Evolutionary conservation across 2,113 vertebrate species (phyloP), one percentile per base, ranked within the genome.

Genomic region (Cochlearius cochlearius): DNA sequence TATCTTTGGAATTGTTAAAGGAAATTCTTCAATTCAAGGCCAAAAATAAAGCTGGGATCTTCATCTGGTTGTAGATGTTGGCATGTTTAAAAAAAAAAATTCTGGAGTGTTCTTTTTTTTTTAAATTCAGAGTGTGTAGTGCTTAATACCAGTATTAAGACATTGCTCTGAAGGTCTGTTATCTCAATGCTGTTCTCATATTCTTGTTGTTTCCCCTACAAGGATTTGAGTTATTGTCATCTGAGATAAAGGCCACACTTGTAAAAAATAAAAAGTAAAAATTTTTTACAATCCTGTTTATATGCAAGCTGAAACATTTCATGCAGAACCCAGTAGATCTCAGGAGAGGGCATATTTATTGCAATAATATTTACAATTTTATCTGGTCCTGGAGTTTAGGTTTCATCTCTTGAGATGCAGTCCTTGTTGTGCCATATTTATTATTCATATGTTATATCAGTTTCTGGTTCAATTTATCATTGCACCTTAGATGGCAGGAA

Each of bases 391-490:
- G 41, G 30, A 85, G 16, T 71, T 90, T 62, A 92, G 11, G 4
- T 58, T 88, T 92, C 47, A 39, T 81, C 25, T 84, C 21, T 62
- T 69, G 67, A 81, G 34, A 72, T 94, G 66, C 55, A 87, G 20
- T 50, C 52, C 39, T 85, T 72, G 66, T 71, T 94, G 39, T 80
- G 22, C 52, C 25, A 11, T 89, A 43, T 91, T 92, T 96, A 67
- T 94, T 93, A 96, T 88, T 96, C 67, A 68, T 74, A 41, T 23
- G 3, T 50, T 91, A 26, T 64, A 89, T 76, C 62, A 60, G 7
- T 75, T 72, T 90, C 52, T 88, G 36, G 23, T 84, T 88, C 56
- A 66, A 94, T 96, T 92, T 95, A 78, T 94, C 76, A 92, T 79
- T 91, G 17, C 38, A 92, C 14, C 15, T 94, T 43, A 88, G 30